These are phyloP conservation scores for Onychostoma macrolepis DNA, from an alignment of 2,113 vertebrate genomes.

Conservation along the genomic window DNA sequence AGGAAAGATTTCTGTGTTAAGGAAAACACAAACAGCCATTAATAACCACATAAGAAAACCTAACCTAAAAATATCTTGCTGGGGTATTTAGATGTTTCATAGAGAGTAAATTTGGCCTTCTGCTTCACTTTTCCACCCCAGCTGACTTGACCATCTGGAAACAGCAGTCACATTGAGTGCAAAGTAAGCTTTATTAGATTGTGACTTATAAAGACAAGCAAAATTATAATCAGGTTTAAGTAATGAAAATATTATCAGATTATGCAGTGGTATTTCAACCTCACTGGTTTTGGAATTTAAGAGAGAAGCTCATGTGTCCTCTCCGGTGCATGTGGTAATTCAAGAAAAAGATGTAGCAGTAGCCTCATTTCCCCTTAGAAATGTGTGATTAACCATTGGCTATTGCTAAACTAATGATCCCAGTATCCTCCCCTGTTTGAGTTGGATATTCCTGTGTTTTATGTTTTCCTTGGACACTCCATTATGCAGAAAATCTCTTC, in stretches of 20 bases:
- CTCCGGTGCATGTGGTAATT: not conserved
- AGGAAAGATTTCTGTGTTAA: not conserved
- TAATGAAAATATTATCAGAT: constrained; percentile 11
- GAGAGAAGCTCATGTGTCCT: constrained; percentile 11
- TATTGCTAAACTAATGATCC: constrained; percentile 33
- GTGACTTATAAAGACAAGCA: not conserved
- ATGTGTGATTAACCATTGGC: constrained; percentile 36
- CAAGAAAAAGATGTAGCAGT: constrained; percentile 18
- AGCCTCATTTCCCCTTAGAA: constrained; percentile 8
- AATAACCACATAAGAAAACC: not conserved
- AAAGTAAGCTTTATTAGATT: constrained; percentile 26
- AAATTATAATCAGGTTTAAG: constrained; percentile 3
- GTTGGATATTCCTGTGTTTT: constrained; percentile 36
- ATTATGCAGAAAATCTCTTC: constrained; percentile 41
- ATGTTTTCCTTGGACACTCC: constrained; percentile 44
- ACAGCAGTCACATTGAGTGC: not conserved
- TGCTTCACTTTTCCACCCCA: not conserved
- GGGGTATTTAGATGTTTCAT: not conserved
- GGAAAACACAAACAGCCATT: not conserved
- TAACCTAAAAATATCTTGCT: not conserved
- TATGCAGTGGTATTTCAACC: constrained; percentile 27
- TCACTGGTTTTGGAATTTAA: not conserved
- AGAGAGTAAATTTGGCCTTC: not conserved
- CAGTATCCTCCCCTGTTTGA: constrained; percentile 33
- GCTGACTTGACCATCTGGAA: constrained; percentile 12